Evolutionary conservation across 2,113 vertebrate genomes (phyloP), one percentile per base, ranked within the genome.

Genomic region (Nycticebus coucang): DNA sequence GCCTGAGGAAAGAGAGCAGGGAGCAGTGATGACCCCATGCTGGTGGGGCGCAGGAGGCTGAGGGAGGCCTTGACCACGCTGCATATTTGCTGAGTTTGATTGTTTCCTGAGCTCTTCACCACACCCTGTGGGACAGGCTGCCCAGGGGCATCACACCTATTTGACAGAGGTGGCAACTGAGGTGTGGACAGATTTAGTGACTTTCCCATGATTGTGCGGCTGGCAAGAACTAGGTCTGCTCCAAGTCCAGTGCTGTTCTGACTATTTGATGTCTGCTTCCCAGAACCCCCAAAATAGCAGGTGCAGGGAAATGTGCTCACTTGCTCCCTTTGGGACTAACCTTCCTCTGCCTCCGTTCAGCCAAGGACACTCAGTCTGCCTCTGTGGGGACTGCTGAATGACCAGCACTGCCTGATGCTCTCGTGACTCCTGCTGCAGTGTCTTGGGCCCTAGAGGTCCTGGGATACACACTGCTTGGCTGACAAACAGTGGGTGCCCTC

Each of bases 121-220:
- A 1, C 0, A 35, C 68, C 55, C 24, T 7, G 17, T 35, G 57
- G 57, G 66, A 18, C 2, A 0, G 11, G 26, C 79, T 4, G 53
- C 33, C 41, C 0, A 0, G 13, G 41, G 55, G 30, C 1, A 4
- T 13, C 7, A 10, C 3, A 9, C 45, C 86, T 24, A 2, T 55
- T 5, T 64, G 28, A 71, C 15, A 64, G 72, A 66, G 5, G 53
- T 9, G 10, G 13, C 17, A 1, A 1, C 71, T 0, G 35, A 59
- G 57, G 13, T 21, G 4, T 7, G 3, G 26, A 17, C 17, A 26
- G 0, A 24, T 0, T 22, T 4, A 24, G 37, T 14, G 0, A 22
- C 53, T 4, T 30, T 26, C 21, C 72, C 17, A 2, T 0, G 4
- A 41, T 7, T 11, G 0, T 2, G 21, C 19, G 1, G 0, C 22